These are phyloP conservation scores for Gastrophysa polygoni DNA, from an alignment of 2,888 invertebrate species.

Conservation along the genomic window DNA sequence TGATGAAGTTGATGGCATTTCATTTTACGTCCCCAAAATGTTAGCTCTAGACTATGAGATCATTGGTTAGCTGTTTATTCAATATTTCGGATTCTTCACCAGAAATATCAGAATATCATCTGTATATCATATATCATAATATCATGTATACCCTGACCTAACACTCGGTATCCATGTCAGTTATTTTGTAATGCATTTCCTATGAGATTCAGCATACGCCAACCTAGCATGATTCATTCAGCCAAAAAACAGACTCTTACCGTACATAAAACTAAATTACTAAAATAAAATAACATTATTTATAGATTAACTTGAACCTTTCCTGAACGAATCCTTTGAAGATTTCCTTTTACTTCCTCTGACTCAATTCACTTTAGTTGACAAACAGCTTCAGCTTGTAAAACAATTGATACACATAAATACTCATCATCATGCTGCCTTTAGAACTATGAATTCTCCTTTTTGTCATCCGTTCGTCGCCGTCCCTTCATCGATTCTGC, in stretches of 20 bases:
- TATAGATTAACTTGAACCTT: slow-evolving; percentile 33
- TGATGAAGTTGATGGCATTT: no score
- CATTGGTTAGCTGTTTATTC: no score
- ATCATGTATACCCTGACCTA: no score
- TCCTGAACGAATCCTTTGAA: slow-evolving; percentile 29
- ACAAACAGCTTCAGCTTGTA: slow-evolving; percentile 13
- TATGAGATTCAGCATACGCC: slow-evolving; percentile 25
- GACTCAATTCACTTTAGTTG: slow-evolving; percentile 15
- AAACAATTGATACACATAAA: slow-evolving; percentile 6
- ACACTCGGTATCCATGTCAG: no score
- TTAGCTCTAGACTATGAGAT: no score
- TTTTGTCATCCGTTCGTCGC: neutral
- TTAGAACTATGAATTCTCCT: slow-evolving; percentile 5
- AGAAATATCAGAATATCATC: no score
- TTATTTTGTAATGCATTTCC: slow-evolving; percentile 11
- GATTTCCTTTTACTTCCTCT: slow-evolving; percentile 28
- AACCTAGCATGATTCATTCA: slow-evolving; percentile 26
- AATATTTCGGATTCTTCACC: no score
- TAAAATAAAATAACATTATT: slow-evolving; percentile 30
- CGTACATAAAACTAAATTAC: slow-evolving; percentile 22
- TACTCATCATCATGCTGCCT: slow-evolving; percentile 41
- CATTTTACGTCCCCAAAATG: no score
- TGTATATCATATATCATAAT: no score
- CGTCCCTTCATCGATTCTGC: neutral
- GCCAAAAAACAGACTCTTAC: slow-evolving; percentile 31